Evolutionary conservation across 1,140 invertebrate genomes (phyloP), one percentile per base, ranked within the genome.

Genomic region (Halotydeus destructor): DNA sequence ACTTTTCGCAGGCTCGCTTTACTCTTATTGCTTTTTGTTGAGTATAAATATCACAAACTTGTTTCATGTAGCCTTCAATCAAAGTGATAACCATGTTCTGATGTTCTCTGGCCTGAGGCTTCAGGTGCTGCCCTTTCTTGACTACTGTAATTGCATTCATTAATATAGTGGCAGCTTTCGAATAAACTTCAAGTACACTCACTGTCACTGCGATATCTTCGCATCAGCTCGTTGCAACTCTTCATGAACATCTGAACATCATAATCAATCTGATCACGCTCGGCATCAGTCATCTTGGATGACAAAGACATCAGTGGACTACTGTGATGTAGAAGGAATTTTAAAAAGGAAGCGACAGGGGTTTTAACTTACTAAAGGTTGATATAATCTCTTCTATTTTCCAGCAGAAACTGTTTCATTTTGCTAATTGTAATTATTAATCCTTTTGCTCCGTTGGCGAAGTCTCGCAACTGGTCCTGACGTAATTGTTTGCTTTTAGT

Each of bases 11-110:
- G 3, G 74, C 72, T 55, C 78, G 65, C 57, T 88, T 85, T 0
- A 85, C 74, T 45, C 83, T 59, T 28, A 88, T 70, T 1, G 80
- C 78, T 60, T 77, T 82, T 47, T 85, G 75, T 60, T 88, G 78
- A 28, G 76, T 74, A 58, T 85, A 85, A 38, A 86, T 74, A 58
- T 82, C 77, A 52, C 78, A 80, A 5, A 91, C 76, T 38, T 69
- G 67, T 57, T 62, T 62, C 14, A 64, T 47, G 49, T 63, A 63
- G 28, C 52, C 48, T 41, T 60, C 58, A 21, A 63, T 50, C 2
- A 63, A 48, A 32, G 44, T 41, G 19, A 63, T 49, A 3, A 62
- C 57, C 38, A 48, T 49, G 6, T 49, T 48, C 47, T 57, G 49
- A 40, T 65, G 62, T 41, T 62, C 55, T 34, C 36, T 44, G 5